Base-by-base conservation (phyloP, 2,888 invertebrate species). In the Ophioninae sp. region DNA sequence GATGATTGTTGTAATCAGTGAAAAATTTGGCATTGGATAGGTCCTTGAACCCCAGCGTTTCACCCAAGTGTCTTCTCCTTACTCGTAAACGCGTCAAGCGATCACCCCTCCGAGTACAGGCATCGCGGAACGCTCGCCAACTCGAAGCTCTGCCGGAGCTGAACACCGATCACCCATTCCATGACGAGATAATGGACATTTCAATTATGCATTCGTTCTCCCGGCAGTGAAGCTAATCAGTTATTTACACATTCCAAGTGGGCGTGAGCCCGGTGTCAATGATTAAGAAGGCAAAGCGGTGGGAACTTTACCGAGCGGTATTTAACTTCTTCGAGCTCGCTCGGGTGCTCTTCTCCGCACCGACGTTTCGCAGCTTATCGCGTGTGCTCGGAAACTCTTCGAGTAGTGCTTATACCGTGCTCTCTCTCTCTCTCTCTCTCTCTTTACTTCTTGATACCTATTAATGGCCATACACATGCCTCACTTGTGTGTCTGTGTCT, bases 231-330 rank as follows among this genome's bases (percentile, higher is more conserved):
- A 77, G 85, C 81, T 89, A 91, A 90, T 91, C 90, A 90, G 88
- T 91, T 90, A 91, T 91, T 91, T 90, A 91, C 90, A 89, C 90
- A 89, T 90, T 90, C 87, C 87, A 86, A 89, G 89, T 88, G 89
- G 88, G 90, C 88, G 90, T 86, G 89, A 90, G 89, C 87, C 85
- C 86, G 86, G 89, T 90, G 89, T 90, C 88, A 91, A 91, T 91
- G 90, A 90, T 89, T 90, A 89, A 89, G 89, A 88, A 88, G 87
- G 86, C 79, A 77, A 79, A 69, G 82, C 65, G 83, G 51, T 51
- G 85, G 85, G 81, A 90, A 90, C 87, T 90, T 90, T 86, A 83
- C 85, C 86, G 85, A 83, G 83, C 86, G 88, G 89, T 90, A 90
- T 90, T 91, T 90, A 91, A 90, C 90, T 90, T 90, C 86, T 85